phyloP scores from a whole-genome alignment of 2,113 vertebrate species.

The Anser cygnoides region DNA sequence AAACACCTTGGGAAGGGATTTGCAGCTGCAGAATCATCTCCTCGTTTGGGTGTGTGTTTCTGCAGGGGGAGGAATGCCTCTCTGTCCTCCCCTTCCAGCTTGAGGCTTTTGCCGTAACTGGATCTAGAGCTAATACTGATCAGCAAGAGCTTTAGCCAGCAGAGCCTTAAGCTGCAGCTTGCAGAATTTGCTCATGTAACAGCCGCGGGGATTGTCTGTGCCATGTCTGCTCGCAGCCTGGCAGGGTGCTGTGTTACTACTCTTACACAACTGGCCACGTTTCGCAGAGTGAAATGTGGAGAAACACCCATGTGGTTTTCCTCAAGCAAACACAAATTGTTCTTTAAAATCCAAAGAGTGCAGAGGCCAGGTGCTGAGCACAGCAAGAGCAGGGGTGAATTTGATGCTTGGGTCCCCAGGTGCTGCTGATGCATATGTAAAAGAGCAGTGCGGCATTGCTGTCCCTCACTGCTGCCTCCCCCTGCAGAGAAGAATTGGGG shows the following conservation, averaged over 20 bases:
- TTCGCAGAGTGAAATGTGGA: neutral
- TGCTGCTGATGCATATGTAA: neutral
- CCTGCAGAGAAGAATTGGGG: neutral
- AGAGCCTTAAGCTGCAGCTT: neutral
- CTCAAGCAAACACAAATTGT: neutral
- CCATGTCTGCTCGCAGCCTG: neutral
- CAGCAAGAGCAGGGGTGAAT: neutral
- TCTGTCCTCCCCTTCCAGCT: neutral
- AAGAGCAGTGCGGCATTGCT: neutral
- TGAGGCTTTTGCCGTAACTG: neutral
- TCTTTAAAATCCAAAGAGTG: neutral
- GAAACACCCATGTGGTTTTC: neutral
- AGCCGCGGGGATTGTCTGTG: accelerated
- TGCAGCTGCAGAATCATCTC: neutral
- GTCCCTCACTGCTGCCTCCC: neutral
- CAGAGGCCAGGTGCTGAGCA: neutral
- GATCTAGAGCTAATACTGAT: neutral
- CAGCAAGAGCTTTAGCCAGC: neutral
- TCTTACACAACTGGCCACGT: neutral
- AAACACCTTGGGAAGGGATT: neutral
- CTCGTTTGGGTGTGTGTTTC: neutral
- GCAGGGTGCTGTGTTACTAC: neutral
- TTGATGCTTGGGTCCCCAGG: neutral
- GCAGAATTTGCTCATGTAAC: neutral
- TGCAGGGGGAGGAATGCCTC: neutral